Evolutionary conservation across 2,797 vertebrate species (phyloP).

Genomic region (Anisognathus igniventris): DNA sequence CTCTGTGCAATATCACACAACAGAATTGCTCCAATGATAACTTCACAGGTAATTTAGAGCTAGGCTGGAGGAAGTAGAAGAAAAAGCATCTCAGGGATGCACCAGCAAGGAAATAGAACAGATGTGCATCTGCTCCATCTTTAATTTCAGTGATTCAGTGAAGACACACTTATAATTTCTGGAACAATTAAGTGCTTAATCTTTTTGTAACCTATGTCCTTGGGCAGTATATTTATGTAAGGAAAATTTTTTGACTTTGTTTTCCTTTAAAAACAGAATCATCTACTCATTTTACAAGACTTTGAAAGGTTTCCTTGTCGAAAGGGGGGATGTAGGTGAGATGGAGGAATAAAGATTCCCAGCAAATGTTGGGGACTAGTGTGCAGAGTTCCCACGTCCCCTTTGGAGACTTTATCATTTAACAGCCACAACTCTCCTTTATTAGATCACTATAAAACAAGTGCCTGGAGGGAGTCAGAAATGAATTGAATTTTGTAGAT

Average conservation of each 20-base stretch:
- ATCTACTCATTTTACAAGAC: not conserved
- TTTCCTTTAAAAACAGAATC: not conserved
- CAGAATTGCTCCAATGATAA: constrained; percentile 2
- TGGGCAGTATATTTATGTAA: not conserved
- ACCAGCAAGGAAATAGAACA: not conserved
- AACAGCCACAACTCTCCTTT: constrained; percentile 44
- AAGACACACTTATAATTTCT: not conserved
- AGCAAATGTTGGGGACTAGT: constrained; percentile 27
- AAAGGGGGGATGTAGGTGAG: not conserved
- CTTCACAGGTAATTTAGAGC: constrained; percentile 42
- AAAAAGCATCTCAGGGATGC: not conserved
- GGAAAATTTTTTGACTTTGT: not conserved
- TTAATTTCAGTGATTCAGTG: not conserved
- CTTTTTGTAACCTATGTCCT: not conserved
- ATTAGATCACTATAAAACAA: constrained; percentile 61
- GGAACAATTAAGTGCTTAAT: not conserved
- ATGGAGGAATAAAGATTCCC: constrained; percentile 12
- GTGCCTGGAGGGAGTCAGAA: constrained; percentile 54
- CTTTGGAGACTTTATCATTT: constrained; percentile 54
- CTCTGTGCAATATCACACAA: not conserved
- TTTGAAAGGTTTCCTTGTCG: not conserved
- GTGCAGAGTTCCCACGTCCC: not conserved
- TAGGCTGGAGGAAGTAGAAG: not conserved
- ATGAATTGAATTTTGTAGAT: constrained; percentile 63
- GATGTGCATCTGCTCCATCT: not conserved